These are phyloP conservation scores for Cephus pulcher DNA, from an alignment of 2,888 invertebrate species.

Conservation along the genomic window DNA sequence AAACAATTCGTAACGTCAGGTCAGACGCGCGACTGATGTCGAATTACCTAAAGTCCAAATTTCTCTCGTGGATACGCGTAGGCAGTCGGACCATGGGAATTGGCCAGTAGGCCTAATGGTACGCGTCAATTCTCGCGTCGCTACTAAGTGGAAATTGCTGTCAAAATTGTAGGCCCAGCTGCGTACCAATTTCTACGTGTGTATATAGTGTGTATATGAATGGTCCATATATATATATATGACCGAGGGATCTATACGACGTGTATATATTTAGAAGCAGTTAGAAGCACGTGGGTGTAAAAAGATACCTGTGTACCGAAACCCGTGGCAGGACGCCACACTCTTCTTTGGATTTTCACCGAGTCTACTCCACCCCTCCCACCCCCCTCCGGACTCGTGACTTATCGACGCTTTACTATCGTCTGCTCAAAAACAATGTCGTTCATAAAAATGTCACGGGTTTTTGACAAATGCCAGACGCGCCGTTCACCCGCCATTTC, in stretches of 20 bases:
- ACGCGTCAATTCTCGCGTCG: not conserved
- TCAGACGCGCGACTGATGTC: not conserved
- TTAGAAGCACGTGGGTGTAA: conserved; percentile 50
- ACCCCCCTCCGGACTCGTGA: not conserved
- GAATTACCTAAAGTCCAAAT: not conserved
- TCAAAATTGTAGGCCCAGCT: conserved; percentile 58
- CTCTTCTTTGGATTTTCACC: not conserved
- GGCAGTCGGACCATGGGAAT: not conserved
- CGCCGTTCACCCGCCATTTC: conserved; percentile 6
- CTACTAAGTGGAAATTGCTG: conserved; percentile 66
- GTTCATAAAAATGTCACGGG: conserved; percentile 39
- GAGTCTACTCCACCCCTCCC: not conserved
- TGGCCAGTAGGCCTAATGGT: conserved; percentile 3
- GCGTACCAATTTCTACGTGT: conserved; percentile 43
- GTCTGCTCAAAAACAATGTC: conserved; percentile 22
- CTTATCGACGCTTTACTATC: conserved; percentile 22
- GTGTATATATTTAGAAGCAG: conserved; percentile 53
- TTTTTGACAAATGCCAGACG: conserved; percentile 39
- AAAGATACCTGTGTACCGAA: conserved; percentile 24
- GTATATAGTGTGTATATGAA: not conserved
- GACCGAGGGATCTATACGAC: not conserved
- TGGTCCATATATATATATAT: conserved; percentile 37
- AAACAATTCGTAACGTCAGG: not conserved
- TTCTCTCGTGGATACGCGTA: not conserved
- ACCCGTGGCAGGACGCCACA: not conserved